A percentile compares a stretch with the other conserved stretches of the same genome.
phyloP scores from a whole-genome alignment of 2,797 vertebrate species.

The Schizopygopsis pylzovi region DNA sequence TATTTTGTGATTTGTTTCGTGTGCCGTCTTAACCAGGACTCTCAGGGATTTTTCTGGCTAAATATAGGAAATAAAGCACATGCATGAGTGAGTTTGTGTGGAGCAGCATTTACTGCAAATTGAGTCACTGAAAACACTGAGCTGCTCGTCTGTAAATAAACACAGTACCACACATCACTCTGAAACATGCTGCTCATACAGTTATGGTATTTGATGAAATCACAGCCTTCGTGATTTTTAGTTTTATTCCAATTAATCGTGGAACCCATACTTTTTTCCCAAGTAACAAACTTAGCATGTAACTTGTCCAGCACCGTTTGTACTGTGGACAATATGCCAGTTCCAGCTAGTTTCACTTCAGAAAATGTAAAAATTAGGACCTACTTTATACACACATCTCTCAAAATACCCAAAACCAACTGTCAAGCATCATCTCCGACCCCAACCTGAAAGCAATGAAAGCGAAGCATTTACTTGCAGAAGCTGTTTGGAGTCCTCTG shows the following conservation, averaged over 20 bases:
- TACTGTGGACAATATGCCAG: not conserved
- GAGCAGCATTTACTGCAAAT: not conserved
- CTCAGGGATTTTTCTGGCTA: too few species aligned
- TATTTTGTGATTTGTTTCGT: not conserved
- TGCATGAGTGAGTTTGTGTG: not conserved
- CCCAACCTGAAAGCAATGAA: not conserved
- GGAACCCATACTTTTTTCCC: not conserved
- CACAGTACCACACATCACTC: not conserved
- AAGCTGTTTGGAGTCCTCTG: conserved; percentile 16
- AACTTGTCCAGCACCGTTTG: not conserved
- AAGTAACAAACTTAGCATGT: not conserved
- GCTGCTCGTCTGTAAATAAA: not conserved
- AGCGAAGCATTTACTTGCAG: conserved; percentile 13
- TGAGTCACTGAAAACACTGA: not conserved
- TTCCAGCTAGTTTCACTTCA: not conserved
- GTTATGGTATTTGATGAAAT: too few species aligned
- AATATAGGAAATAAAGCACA: not conserved
- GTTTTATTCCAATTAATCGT: not conserved
- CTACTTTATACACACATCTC: not conserved
- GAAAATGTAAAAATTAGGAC: not conserved
- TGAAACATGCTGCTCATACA: not conserved
- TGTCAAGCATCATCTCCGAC: conserved; percentile 8
- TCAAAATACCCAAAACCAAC: conserved; percentile 7
- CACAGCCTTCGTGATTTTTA: not conserved
- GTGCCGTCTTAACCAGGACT: not conserved